phyloP scores from a whole-genome alignment of 30 jellyfish, hydroid and myxozoan genomes.

The Nemopilema nomurai region DNA sequence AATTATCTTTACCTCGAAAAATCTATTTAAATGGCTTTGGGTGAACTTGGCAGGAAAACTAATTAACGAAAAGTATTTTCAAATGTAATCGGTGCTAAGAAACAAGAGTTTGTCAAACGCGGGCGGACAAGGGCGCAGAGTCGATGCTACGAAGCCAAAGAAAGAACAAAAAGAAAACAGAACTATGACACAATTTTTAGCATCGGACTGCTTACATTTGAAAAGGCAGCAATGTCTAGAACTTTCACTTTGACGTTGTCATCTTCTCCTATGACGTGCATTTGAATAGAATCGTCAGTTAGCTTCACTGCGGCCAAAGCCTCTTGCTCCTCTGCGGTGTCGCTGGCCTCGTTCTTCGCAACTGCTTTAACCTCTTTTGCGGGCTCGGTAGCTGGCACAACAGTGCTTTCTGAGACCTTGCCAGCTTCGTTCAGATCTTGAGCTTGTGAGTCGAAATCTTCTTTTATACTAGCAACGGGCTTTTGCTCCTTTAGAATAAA shows the following conservation, averaged over 20 bases:
- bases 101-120: no score
- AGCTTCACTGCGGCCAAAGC: neutral
- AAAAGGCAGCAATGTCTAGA: constrained; percentile 32
- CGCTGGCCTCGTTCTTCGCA: neutral
- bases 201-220: constrained; percentile 21
- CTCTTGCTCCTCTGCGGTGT: neutral
- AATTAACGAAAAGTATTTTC: no score
- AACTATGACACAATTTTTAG: neutral
- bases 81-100: no score
- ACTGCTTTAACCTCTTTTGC: no score
- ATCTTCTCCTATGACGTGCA: constrained; percentile 81
- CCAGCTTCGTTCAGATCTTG: neutral
- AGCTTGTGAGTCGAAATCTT: neutral
- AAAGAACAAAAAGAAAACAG: neutral
- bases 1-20: no score
- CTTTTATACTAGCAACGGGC: neutral
- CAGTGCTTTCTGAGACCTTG: neutral
- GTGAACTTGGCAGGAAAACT: no score
- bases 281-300: constrained; percentile 16
- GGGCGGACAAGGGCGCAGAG: no score
- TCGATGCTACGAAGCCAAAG: no score
- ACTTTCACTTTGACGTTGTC: constrained; percentile 55
- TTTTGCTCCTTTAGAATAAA: neutral
- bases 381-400: neutral
- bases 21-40: no score